Evolutionary conservation across 2,888 invertebrate genomes (phyloP).

Genomic region (Eilema sororculum): DNA sequence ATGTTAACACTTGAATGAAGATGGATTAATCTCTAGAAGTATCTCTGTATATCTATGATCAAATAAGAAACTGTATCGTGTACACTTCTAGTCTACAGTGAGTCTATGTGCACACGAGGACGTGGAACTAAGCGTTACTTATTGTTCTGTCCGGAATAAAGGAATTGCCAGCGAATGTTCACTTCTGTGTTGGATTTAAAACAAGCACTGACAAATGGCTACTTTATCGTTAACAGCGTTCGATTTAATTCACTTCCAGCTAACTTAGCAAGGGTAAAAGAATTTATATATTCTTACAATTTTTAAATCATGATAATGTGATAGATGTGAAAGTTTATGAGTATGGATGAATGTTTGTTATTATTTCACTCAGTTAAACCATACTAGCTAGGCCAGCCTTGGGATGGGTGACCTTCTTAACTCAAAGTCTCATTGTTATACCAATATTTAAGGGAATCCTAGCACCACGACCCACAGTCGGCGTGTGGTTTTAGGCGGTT

Average conservation of each 20-base stretch:
- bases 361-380: no score
- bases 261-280: constrained; percentile 58
- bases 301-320: constrained; percentile 12
- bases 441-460: no score
- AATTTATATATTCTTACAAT: constrained; percentile 56
- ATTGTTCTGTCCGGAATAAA: constrained; percentile 70
- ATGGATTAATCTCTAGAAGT: background rate
- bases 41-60: constrained; percentile 16
- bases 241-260: constrained; percentile 68
- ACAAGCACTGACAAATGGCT: constrained; percentile 78
- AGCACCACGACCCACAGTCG: no score
- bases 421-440: no score
- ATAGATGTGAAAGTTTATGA: no score
- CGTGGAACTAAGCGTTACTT: constrained; percentile 74
- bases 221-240: constrained; percentile 78
- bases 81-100: constrained; percentile 38
- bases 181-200: constrained; percentile 75
- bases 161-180: constrained; percentile 71
- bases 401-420: no score
- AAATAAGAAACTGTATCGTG: constrained; percentile 40
- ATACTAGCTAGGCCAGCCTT: no score
- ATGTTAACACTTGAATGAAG: background rate
- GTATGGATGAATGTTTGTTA: no score
- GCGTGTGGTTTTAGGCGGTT: no score
- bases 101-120: constrained; percentile 49